Evolutionary conservation across 2,113 vertebrate species (phyloP), one percentile per base, ranked within the genome.

Genomic region (Ageneiosus marmoratus): DNA sequence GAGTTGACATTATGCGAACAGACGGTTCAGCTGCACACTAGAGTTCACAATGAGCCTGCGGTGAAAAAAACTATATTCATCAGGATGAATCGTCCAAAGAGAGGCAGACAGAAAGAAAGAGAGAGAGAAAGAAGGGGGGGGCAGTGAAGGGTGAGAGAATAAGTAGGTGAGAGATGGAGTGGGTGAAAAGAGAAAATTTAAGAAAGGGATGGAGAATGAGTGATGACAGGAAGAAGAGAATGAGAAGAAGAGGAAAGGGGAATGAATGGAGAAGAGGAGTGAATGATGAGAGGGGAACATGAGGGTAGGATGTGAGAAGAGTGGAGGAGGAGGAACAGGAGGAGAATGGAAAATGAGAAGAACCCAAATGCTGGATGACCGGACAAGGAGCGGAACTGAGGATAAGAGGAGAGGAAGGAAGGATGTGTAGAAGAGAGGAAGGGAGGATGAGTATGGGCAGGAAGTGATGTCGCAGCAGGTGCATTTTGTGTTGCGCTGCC

Each of bases 21-120:
- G 94, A 95, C 91, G 89, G 92, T 88, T 90, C 90, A 85, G 90
- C 94, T 94, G 90, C 88, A 90, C 93, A 92, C 90, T 93, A 93
- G 94, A 92, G 93, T 93, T 94, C 93, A 93, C 92, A 92, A 92
- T 91, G 91, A 94, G 93, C 93, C 92, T 91, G 89, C 86, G 90
- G 93, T 94, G 88, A 91, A 91, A 89, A 89, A 86, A 72, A 60
- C 58, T 50, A 12, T 55, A 65, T 53, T 81, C 86, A 79, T 58
- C 87, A 87, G 87, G 79, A 62, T 92, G 91, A 94, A 92, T 92
- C 92, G 93, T 90, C 82, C 63, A 46, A 77, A 86, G 18, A 72
- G 16, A 63, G 16, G 24, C 1, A 58, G 15, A 58, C 22, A 73
- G 50, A 56, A 22, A 51, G 46, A 67, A 41, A 69, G 46, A 48